Evolutionary conservation across 2,888 invertebrate genomes (phyloP).

Genomic region (Archips xylosteana): DNA sequence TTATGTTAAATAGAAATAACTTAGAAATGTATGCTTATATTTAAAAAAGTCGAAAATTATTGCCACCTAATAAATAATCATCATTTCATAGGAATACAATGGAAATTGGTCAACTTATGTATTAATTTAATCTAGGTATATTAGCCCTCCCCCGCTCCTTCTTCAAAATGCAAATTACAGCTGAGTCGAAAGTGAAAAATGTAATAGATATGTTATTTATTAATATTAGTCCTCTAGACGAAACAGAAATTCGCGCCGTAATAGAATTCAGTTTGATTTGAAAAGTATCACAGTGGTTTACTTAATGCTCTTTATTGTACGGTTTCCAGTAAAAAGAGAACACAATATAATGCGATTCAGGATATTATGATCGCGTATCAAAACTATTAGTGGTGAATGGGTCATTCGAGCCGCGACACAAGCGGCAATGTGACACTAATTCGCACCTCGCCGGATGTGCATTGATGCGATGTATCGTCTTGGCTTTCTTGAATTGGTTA

Average conservation of each 20-base stretch:
- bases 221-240: too few relatives aligned
- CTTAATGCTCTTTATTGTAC: slow-evolving; percentile 13
- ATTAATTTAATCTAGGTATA: too few relatives aligned
- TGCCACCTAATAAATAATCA: too few relatives aligned
- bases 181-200: too few relatives aligned
- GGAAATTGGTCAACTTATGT: too few relatives aligned
- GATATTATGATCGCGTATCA: slow-evolving; percentile 43
- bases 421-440: slow-evolving; percentile 39
- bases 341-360: slow-evolving; percentile 43
- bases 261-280: not conserved
- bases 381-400: slow-evolving; percentile 43
- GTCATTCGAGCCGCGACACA: slow-evolving; percentile 39
- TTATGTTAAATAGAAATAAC: too few relatives aligned
- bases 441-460: slow-evolving; percentile 39
- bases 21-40: too few relatives aligned
- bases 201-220: too few relatives aligned
- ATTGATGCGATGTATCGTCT: slow-evolving; percentile 41
- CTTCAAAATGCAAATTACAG: too few relatives aligned
- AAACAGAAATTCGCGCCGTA: not conserved
- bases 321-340: slow-evolving; percentile 42
- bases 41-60: too few relatives aligned
- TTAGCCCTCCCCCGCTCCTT: too few relatives aligned
- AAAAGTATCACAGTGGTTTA: not conserved
- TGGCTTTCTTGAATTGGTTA: slow-evolving; percentile 35
- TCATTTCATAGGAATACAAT: too few relatives aligned